phyloP scores from a whole-genome alignment of 92 coral and sea anemone species.

The Parazoanthus darwini region DNA sequence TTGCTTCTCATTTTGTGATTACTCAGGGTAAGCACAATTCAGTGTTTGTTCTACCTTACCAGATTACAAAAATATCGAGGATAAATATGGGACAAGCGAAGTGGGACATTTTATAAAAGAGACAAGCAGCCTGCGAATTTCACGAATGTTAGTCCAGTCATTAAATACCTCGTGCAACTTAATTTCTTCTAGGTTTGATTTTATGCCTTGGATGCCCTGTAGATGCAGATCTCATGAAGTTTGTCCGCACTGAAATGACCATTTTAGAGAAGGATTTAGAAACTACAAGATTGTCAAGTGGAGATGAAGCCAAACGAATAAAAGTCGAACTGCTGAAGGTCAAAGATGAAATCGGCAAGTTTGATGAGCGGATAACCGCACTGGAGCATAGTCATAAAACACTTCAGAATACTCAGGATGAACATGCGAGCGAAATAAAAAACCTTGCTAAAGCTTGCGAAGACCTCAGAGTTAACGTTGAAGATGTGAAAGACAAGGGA shows the following conservation, averaged over 20 bases:
- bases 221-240: constrained; percentile 74
- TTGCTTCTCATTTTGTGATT: too few relatives aligned
- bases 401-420: constrained; percentile 24
- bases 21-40: too few relatives aligned
- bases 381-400: constrained; percentile 7
- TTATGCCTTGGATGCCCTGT: constrained; percentile 79
- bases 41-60: too few relatives aligned
- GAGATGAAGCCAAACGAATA: constrained; percentile 61
- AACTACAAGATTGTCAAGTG: constrained; percentile 28
- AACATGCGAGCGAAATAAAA: constrained; percentile 19
- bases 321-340: constrained; percentile 50
- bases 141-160: too few relatives aligned
- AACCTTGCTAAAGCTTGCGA: neutral
- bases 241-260: constrained; percentile 59
- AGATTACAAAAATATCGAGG: too few relatives aligned
- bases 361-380: constrained; percentile 25
- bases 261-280: constrained; percentile 46
- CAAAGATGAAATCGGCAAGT: constrained; percentile 47
- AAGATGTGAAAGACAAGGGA: neutral
- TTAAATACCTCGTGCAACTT: neutral
- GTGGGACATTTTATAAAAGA: too few relatives aligned
- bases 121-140: too few relatives aligned
- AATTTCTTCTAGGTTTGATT: constrained; percentile 61
- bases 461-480: constrained; percentile 26
- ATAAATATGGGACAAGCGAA: too few relatives aligned